These are phyloP conservation scores for Erpetoichthys calabaricus DNA, from an alignment of 2,797 vertebrate species.

Conservation along the genomic window DNA sequence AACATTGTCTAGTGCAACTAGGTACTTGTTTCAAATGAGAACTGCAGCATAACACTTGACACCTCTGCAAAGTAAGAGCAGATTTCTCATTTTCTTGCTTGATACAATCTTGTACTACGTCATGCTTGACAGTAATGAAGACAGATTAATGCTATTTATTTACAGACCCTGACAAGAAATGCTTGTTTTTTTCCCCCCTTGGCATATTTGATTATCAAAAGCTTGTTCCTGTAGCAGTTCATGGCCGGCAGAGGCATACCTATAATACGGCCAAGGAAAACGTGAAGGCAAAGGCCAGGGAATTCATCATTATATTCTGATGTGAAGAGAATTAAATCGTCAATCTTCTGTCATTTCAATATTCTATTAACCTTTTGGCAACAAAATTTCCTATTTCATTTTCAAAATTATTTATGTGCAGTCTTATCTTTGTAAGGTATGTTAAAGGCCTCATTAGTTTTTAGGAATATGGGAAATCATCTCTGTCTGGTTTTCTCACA, in stretches of 20 bases:
- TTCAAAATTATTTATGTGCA: no score
- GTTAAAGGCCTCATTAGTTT: slow-evolving; percentile 52
- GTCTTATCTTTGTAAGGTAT: no score
- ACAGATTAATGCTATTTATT: slow-evolving; percentile 63
- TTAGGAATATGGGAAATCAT: slow-evolving; percentile 25
- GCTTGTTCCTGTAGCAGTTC: slow-evolving; percentile 29
- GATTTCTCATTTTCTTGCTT: slow-evolving; percentile 27
- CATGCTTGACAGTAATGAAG: slow-evolving; percentile 52
- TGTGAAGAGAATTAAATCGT: slow-evolving; percentile 49
- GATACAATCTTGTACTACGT: slow-evolving; percentile 28
- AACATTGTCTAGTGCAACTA: background rate
- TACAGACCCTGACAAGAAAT: slow-evolving; percentile 46
- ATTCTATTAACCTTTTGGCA: slow-evolving; percentile 68
- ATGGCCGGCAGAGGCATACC: slow-evolving; percentile 20
- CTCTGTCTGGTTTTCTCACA: no score
- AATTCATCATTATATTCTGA: slow-evolving; percentile 55
- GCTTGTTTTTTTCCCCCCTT: slow-evolving; percentile 20
- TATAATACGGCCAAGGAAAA: slow-evolving; percentile 19
- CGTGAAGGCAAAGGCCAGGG: slow-evolving; percentile 45
- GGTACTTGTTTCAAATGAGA: slow-evolving; percentile 6
- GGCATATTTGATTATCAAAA: slow-evolving; percentile 32
- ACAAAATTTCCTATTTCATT: slow-evolving; percentile 32
- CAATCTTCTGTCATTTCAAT: slow-evolving; percentile 72
- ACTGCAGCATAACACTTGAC: slow-evolving; percentile 28
- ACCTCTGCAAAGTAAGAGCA: slow-evolving; percentile 22